Conservation (phyloP, 2,113 vertebrate genomes). For the Nothocercus julius region DNA sequence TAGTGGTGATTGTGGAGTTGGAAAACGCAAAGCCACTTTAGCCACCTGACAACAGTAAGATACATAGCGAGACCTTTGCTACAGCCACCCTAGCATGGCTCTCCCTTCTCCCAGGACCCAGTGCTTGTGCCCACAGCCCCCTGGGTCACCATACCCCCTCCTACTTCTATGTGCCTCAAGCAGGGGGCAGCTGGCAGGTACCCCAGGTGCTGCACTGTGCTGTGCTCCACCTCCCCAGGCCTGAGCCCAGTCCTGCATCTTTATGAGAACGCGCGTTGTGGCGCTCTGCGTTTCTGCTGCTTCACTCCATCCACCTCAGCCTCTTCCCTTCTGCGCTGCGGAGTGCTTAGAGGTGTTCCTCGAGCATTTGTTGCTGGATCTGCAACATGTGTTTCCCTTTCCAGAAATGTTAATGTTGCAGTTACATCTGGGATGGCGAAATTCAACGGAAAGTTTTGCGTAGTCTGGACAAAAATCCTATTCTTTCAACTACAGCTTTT, state of each 20-base stretch:
- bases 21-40: not conserved
- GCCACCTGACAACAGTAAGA: not conserved
- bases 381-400: not conserved
- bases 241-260: not conserved
- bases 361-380: not conserved
- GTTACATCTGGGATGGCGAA: rapidly evolving
- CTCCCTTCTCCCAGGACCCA: rapidly evolving
- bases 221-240: not conserved
- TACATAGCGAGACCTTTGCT: not conserved
- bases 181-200: not conserved
- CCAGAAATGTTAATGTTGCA: not conserved
- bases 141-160: not conserved
- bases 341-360: not conserved
- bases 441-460: not conserved
- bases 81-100: not conserved
- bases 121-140: not conserved
- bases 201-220: not conserved
- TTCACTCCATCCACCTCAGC: not conserved
- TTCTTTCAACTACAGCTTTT: not conserved
- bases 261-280: not conserved
- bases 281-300: rapidly evolving
- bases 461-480: not conserved
- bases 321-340: not conserved
- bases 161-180: not conserved
- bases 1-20: not conserved